phyloP scores from a whole-genome alignment of 2,888 invertebrate species.

The Capitulum mitella region DNA sequence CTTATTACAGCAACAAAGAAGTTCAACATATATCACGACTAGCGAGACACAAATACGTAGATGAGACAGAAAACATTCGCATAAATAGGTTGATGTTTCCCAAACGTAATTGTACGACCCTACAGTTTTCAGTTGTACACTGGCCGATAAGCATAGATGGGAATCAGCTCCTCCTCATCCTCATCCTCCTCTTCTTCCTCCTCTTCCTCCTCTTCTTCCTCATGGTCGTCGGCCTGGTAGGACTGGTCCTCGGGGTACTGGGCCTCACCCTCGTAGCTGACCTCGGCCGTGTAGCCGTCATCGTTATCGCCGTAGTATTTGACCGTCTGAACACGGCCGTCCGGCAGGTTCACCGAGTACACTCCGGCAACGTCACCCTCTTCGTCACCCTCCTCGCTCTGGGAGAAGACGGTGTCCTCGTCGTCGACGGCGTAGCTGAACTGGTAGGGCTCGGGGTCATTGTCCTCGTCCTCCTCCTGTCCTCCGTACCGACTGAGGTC shows the following conservation, averaged over 20 bases:
- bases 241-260: not conserved
- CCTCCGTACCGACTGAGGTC: not conserved
- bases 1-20: too few species aligned
- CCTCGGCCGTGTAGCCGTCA: constrained; percentile 12
- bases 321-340: constrained; percentile 2
- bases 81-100: too few species aligned
- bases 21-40: too few species aligned
- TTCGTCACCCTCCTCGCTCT: constrained; percentile 12
- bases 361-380: not conserved
- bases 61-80: too few species aligned
- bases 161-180: not conserved
- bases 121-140: not conserved
- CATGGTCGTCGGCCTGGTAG: not conserved
- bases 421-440: constrained; percentile 16
- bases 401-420: constrained; percentile 13
- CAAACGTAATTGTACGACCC: too few species aligned
- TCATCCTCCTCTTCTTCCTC: constrained; percentile 6
- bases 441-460: not conserved
- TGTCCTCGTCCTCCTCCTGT: not conserved
- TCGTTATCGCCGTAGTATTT: not conserved
- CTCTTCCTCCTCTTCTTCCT: not conserved
- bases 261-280: constrained; percentile 19
- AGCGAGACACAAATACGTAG: too few species aligned
- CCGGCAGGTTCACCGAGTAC: constrained; percentile 10
- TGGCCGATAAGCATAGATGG: constrained; percentile 3